Evolutionary conservation across 2,797 vertebrate species (phyloP).

Genomic region (Acridotheres tristis): DNA sequence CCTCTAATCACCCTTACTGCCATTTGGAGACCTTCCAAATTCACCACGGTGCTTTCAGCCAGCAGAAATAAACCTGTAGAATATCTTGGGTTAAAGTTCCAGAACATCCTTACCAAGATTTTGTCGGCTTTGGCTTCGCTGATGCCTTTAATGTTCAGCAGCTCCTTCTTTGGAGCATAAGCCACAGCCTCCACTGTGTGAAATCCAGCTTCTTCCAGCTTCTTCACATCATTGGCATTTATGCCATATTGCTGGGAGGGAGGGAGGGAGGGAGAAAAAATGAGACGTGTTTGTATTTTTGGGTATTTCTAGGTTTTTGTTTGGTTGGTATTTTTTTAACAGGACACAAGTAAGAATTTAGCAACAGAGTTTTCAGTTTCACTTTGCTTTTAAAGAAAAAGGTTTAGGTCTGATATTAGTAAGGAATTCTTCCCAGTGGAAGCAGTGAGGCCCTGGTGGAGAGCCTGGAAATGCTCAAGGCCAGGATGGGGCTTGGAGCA

Average conservation of each 20-base stretch:
- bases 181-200: conserved; percentile 96
- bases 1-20: neutral
- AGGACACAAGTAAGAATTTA: neutral
- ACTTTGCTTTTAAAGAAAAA: neutral
- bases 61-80: neutral
- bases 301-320: neutral
- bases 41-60: neutral
- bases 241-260: conserved; percentile 91
- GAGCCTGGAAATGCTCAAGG: neutral
- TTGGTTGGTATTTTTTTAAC: neutral
- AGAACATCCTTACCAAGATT: conserved; percentile 83
- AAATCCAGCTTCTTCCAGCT: conserved; percentile 94
- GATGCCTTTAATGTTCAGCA: conserved; percentile 96
- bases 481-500: neutral
- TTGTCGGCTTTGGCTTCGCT: conserved; percentile 98
- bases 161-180: conserved; percentile 95
- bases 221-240: conserved; percentile 93
- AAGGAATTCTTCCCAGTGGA: neutral
- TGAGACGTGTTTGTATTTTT: fast-evolving
- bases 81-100: neutral
- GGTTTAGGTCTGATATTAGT: neutral
- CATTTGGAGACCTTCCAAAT: neutral
- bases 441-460: neutral
- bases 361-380: neutral
- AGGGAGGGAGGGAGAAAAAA: neutral